Conservation (phyloP, 2,888 invertebrate species). For the Branchipolynoe longqiensis region DNA sequence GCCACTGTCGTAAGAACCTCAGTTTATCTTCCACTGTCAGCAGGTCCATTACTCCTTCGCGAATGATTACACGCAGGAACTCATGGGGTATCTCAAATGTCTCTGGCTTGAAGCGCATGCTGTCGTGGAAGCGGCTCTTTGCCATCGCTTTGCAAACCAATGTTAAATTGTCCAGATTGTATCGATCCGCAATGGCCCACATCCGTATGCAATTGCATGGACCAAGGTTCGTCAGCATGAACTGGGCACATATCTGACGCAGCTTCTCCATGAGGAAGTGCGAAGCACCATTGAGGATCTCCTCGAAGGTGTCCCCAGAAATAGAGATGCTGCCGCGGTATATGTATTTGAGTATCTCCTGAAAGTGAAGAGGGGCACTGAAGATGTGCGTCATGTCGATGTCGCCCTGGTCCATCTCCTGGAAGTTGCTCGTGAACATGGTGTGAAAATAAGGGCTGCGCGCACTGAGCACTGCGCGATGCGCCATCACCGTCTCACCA, state of each 20-base stretch:
- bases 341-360: conserved; percentile 21
- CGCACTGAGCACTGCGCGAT: conserved; percentile 36
- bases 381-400: conserved; percentile 48
- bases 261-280: conserved; percentile 45
- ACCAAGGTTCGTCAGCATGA: conserved; percentile 37
- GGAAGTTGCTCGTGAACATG: conserved; percentile 50
- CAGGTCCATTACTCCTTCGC: conserved; percentile 22
- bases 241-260: conserved; percentile 32
- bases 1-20: conserved; percentile 21
- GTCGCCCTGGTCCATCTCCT: conserved; percentile 49
- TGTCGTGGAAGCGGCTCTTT: conserved; percentile 38
- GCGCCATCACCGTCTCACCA: conserved; percentile 21
- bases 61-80: conserved; percentile 1
- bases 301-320: conserved; percentile 43
- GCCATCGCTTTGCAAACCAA: conserved; percentile 35
- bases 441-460: conserved; percentile 36
- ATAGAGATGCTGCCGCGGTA: conserved; percentile 42
- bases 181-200: conserved; percentile 50
- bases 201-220: conserved; percentile 34
- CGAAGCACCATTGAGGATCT: conserved; percentile 40
- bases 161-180: conserved; percentile 29
- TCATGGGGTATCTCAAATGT: conserved; percentile 25
- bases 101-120: conserved; percentile 13
- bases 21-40: conserved; percentile 27
- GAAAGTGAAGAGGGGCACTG: conserved; percentile 27